Evolutionary conservation across 1,140 invertebrate species (phyloP).

Genomic region (Heliconius congener): DNA sequence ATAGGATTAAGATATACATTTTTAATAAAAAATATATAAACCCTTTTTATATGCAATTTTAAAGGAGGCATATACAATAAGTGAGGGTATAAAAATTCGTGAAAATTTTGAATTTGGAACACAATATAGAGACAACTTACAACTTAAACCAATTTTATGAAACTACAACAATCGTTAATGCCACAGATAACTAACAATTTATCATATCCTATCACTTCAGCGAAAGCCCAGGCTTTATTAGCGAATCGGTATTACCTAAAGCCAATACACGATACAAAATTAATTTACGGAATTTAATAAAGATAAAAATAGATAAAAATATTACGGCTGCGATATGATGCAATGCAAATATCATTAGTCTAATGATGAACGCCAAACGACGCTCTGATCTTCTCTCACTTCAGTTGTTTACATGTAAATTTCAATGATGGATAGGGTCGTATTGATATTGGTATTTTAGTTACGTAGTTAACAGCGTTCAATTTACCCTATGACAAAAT

Average conservation of each 20-base stretch:
- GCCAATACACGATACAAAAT: conserved; percentile 3
- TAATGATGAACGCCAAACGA: conserved; percentile 21
- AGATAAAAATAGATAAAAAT: conserved; percentile 10
- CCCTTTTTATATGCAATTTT: no score
- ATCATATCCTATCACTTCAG: neutral
- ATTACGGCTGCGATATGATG: neutral
- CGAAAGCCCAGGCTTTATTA: neutral
- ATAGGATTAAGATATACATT: neutral
- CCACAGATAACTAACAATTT: neutral
- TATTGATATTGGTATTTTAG: neutral
- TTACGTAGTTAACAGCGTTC: neutral
- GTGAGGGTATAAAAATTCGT: no score
- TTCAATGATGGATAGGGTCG: neutral
- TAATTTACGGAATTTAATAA: neutral
- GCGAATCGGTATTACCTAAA: neutral
- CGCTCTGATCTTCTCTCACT: conserved; percentile 9
- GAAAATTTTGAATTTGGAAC: no score
- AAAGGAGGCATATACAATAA: no score
- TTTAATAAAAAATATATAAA: neutral
- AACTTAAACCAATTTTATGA: neutral
- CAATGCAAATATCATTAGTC: conserved; percentile 17
- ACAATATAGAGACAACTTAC: no score
- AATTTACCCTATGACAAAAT: no score
- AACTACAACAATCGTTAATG: neutral
- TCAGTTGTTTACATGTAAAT: conserved; percentile 13